phyloP scores from a whole-genome alignment of 2,113 vertebrate species.

The pig (Sus scrofa) region T2T-Sscrofa CM000816.6:63251001-63251500 shows the following conservation, averaged over 20 bases:
- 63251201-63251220: slow-evolving; percentile 18
- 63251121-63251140: no score
- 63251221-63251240: background rate
- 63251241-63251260: slow-evolving; percentile 86
- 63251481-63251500: background rate
- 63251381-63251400: slow-evolving; percentile 95
- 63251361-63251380: slow-evolving; percentile 94
- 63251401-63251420: slow-evolving; percentile 1
- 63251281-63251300: slow-evolving; percentile 92
- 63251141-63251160: no score
- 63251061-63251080: no score
- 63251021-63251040: no score
- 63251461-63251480: background rate
- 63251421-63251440: slow-evolving; percentile 61
- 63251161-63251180: no score
- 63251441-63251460: slow-evolving; percentile 29
- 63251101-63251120: no score
- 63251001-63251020: no score
- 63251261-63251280: slow-evolving; percentile 86
- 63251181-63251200: background rate
- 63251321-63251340: slow-evolving; percentile 97
- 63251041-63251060: no score
- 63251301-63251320: slow-evolving; percentile 96
- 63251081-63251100: no score
- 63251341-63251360: slow-evolving; percentile 94